These are phyloP conservation scores for Lymantria monacha DNA, from an alignment of 2,888 invertebrate species.

Conservation along the genomic window DNA sequence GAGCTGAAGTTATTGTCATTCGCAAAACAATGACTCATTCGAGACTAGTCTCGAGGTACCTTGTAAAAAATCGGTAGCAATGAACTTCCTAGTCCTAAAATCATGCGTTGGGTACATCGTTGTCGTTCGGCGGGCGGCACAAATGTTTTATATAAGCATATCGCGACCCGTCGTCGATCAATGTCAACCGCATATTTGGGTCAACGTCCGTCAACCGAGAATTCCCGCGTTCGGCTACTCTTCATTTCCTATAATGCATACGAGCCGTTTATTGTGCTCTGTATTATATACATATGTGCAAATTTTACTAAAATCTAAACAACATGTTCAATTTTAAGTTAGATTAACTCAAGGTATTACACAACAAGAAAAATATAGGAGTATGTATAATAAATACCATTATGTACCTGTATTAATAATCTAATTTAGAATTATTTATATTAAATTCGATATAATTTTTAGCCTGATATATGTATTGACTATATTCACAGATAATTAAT, in stretches of 20 bases:
- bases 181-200: slow-evolving; percentile 80
- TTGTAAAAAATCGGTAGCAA: slow-evolving; percentile 65
- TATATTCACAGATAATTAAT: too few species aligned
- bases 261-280: slow-evolving; percentile 32
- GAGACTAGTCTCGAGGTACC: slow-evolving; percentile 54
- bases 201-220: slow-evolving; percentile 73
- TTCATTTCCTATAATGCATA: slow-evolving; percentile 64
- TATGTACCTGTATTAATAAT: too few species aligned
- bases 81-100: slow-evolving; percentile 69
- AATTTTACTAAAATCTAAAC: neutral
- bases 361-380: too few species aligned
- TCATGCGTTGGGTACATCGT: slow-evolving; percentile 43
- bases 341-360: too few species aligned
- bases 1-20: slow-evolving; percentile 17
- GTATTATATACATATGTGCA: neutral
- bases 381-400: too few species aligned
- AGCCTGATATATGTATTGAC: too few species aligned
- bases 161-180: slow-evolving; percentile 76
- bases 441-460: too few species aligned
- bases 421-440: too few species aligned
- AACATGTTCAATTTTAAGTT: too few species aligned
- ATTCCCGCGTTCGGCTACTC: slow-evolving; percentile 66
- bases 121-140: slow-evolving; percentile 34
- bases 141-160: slow-evolving; percentile 67
- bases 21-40: slow-evolving; percentile 52